phyloP scores from a whole-genome alignment of 2,888 invertebrate species.

The Keiferia lycopersicella region DNA sequence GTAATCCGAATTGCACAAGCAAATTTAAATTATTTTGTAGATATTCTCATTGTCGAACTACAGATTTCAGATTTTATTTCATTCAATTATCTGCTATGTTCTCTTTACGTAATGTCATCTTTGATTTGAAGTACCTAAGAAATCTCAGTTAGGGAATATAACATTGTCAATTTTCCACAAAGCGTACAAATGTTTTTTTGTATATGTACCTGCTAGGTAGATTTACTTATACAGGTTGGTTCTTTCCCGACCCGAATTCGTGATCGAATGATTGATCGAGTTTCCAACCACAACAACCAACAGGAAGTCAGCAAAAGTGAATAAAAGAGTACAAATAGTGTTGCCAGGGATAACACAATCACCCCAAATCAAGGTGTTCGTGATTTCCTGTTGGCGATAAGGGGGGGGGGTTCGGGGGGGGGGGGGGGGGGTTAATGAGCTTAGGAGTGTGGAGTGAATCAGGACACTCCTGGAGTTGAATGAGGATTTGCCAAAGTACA shows the following conservation, averaged over 20 bases:
- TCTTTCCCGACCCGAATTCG: background rate
- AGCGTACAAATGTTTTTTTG: too few species aligned
- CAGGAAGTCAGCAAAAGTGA: background rate
- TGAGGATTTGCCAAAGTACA: background rate
- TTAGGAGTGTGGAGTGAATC: background rate
- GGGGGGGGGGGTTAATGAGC: background rate
- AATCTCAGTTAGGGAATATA: too few species aligned
- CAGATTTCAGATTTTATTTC: too few species aligned
- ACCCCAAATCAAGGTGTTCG: conserved; percentile 4
- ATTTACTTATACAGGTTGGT: background rate
- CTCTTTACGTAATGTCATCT: too few species aligned
- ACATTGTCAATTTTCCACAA: too few species aligned
- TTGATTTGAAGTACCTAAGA: too few species aligned
- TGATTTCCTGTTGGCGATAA: conserved; percentile 6
- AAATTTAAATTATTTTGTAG: too few species aligned
- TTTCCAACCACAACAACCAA: background rate
- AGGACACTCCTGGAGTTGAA: background rate
- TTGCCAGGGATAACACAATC: conserved; percentile 15
- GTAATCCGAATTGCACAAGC: too few species aligned
- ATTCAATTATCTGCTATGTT: too few species aligned
- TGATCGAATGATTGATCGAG: background rate
- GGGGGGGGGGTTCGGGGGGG: background rate
- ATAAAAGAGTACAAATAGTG: background rate
- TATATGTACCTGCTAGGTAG: too few species aligned
- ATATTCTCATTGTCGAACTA: too few species aligned